A percentile compares a stretch with the other conserved stretches of the same genome.
Evolutionary conservation across 2,888 invertebrate species (phyloP).

Genomic region (Dynastes maya): DNA sequence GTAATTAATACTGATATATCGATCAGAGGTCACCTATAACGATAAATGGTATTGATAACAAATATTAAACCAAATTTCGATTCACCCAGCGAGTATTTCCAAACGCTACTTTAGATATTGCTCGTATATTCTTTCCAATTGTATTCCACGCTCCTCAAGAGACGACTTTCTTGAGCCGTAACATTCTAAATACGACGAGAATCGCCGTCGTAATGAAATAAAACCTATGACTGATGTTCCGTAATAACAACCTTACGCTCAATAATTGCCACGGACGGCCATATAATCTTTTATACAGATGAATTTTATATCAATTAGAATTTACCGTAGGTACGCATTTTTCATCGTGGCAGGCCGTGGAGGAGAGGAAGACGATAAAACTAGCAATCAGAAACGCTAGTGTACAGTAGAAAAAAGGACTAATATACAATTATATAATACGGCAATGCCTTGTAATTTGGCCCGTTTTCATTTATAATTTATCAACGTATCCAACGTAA

Average conservation of each 20-base stretch:
- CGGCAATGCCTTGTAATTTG: conserved; percentile 49
- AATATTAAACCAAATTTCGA: too few species aligned
- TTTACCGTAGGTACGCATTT: conserved; percentile 63
- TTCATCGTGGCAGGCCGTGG: conserved; percentile 41
- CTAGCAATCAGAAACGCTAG: conserved; percentile 37
- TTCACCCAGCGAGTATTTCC: too few species aligned
- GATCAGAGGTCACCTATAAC: too few species aligned
- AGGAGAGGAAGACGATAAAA: not conserved
- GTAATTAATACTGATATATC: too few species aligned
- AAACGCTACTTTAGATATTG: not conserved
- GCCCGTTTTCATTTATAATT: conserved; percentile 46
- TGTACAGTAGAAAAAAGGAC: conserved; percentile 31
- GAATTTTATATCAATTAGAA: conserved; percentile 66
- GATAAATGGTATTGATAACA: too few species aligned
- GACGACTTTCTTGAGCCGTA: not conserved
- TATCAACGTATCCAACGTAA: not conserved
- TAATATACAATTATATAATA: conserved; percentile 54
- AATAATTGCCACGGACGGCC: conserved; percentile 63
- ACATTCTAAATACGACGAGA: not conserved
- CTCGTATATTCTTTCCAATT: not conserved
- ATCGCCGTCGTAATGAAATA: conserved; percentile 58
- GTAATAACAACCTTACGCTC: conserved; percentile 63
- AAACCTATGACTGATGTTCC: conserved; percentile 64
- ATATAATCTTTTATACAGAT: conserved; percentile 65
- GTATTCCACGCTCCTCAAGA: not conserved